These are phyloP conservation scores for Mesopsocus fuscifrons DNA, from an alignment of 2,888 invertebrate genomes.

Conservation along the genomic window DNA sequence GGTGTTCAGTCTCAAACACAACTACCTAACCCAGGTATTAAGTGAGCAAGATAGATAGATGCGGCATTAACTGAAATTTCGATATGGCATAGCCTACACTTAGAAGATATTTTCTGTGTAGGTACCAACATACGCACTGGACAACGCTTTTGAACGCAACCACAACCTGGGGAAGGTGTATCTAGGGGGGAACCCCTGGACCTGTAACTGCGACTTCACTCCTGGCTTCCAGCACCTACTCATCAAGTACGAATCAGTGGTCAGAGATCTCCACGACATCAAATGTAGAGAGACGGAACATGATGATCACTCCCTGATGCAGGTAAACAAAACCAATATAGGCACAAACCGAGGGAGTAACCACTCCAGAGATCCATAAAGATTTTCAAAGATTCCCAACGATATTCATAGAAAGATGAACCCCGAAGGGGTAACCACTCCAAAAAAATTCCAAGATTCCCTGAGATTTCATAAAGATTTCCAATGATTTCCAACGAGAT, in stretches of 20 bases:
- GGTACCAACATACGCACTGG: constrained; percentile 63
- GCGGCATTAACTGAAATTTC: constrained; percentile 4
- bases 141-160: constrained; percentile 56
- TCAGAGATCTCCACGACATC: constrained; percentile 48
- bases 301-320: constrained; percentile 38
- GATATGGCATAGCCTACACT: constrained; percentile 12
- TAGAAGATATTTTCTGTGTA: constrained; percentile 23
- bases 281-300: constrained; percentile 42
- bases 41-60: background rate
- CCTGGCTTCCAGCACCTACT: constrained; percentile 42
- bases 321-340: constrained; percentile 28
- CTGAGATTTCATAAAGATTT: no score
- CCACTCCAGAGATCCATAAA: constrained; percentile 13
- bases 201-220: constrained; percentile 62
- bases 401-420: no score
- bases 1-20: constrained; percentile 55
- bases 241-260: constrained; percentile 39
- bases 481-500: no score
- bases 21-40: constrained; percentile 48
- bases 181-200: constrained; percentile 62
- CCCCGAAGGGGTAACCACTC: no score
- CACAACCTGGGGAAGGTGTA: constrained; percentile 45
- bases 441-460: no score
- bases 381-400: no score
- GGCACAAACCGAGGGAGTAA: no score